Evolutionary conservation across 2,113 vertebrate species (phyloP), one percentile per base, ranked within the genome.

Genomic region (Numida meleagris): DNA sequence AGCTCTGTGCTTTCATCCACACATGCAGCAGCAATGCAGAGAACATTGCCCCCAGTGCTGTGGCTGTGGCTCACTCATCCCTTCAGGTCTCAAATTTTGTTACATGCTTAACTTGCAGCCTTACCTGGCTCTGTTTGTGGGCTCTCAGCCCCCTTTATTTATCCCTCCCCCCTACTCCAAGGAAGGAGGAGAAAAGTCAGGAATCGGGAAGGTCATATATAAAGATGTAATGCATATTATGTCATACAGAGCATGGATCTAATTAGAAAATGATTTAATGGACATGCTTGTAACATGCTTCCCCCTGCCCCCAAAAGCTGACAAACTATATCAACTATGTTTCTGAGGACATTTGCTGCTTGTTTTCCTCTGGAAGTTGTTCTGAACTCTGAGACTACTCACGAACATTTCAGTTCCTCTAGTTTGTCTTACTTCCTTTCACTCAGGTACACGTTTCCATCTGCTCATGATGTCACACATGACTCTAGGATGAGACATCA

Each of bases 211-310:
- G 29, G 19, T 15, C 33, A 10, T 4, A 34, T 2, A 15, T 12
- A 70, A 50, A 68, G 6, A 25, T 2, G 21, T 7, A 33, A 61
- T 9, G 16, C 1, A 12, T 6, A 13, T 23, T 53, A 9, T 2
- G 51, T 17, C n/a, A 43, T 2, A 5, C 2, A n/a, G 13, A 74
- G 16, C 3, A 33, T 0, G 1, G 3, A 45, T 34, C 38, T 63
- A 55, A 34, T 31, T 25, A 68, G 27, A 70, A 77, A 71, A 23
- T 16, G 2, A 8, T 9, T 80, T 23, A 6, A 42, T 48, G 50
- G 36, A 19, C 1, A 0, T 3, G 9, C 43, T 46, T 43, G 20
- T 50, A 67, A 38, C 1, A 10, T 2, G 25, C 5, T 55, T n/a
- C 8, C 27, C 62, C 36, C 40, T 45, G 1, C 17, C 38, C 13